Evolutionary conservation across 2,797 vertebrate species (phyloP), one percentile per base, ranked within the genome.

Genomic region (Heterohyrax brucei): DNA sequence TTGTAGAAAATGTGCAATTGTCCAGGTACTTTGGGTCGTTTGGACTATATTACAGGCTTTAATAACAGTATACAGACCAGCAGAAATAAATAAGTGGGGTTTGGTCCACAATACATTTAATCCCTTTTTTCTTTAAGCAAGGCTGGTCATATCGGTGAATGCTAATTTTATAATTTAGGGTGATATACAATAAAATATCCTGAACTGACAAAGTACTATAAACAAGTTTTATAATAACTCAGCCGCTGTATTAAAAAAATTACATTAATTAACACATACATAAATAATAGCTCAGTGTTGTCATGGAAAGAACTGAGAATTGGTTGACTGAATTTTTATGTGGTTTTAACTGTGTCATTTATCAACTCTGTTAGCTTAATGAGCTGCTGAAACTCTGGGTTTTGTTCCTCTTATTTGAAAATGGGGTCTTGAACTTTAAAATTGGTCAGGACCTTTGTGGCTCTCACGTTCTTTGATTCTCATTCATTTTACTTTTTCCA

Each of bases 401-500:
- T 84, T 70, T 87, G 19, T 79, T 94, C 87, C 24, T 94, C 39
- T 18, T 50, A 13, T 3, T 80, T n/a, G 77, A 75, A 95, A 76
- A 61, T 10, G 33, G 72, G 66, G 48, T 22, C 86, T 89, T 83
- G 46, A 94, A 79, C 26, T 93, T 92, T 61, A 87, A 83, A 87
- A 64, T 70, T n/a, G 39, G 24, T 56, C 79, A 91, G 72, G 24
- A 4, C 53, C 50, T 68, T 94, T 72, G 33, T 44, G 86, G 24
- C 16, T 85, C 44, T 66, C 56, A 50, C 16, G 39, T 91, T 70
- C 78, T 94, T 61, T 53, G 39, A 72, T 94, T 87, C 68, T 93
- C 46, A 80, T 92, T 91, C 46, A 85, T 91, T 91, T n/a, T 21
- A 50, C 30, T 92, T 95, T 94, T 86, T 87, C 50, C 83, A 68